Conservation (phyloP, 2,113 vertebrate species). For the Acinonyx jubatus region DNA sequence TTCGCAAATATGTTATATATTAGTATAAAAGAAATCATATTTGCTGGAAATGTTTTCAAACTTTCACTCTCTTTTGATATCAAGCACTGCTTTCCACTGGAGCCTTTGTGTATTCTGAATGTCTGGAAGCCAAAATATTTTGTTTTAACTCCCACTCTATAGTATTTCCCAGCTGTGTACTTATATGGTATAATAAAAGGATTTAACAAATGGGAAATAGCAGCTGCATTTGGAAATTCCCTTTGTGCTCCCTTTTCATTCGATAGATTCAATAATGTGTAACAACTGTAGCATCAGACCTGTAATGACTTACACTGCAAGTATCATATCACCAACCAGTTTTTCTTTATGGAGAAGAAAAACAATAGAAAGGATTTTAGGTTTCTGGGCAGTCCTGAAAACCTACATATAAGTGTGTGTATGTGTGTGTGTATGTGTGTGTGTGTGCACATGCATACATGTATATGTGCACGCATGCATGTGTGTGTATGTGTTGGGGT, state of each 20-base stretch:
- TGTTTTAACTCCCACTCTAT: constrained; percentile 87
- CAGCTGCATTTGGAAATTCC: constrained; percentile 88
- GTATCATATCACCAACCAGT: constrained; percentile 75
- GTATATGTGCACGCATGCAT: no score
- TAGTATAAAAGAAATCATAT: constrained; percentile 76
- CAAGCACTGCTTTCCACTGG: constrained; percentile 84
- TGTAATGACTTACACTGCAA: constrained; percentile 81
- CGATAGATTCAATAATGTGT: constrained; percentile 86
- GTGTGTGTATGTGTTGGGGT: background rate
- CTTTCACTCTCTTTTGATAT: constrained; percentile 86
- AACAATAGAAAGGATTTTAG: constrained; percentile 66
- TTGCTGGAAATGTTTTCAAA: constrained; percentile 87
- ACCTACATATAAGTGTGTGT: background rate
- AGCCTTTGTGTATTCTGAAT: constrained; percentile 86
- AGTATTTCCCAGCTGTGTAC: constrained; percentile 88
- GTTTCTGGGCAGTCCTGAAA: constrained; percentile 47
- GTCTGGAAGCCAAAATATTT: constrained; percentile 89
- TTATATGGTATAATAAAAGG: constrained; percentile 87
- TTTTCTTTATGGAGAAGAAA: constrained; percentile 73
- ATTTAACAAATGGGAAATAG: constrained; percentile 88
- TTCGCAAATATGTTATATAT: constrained; percentile 65
- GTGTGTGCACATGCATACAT: background rate
- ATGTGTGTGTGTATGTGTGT: background rate
- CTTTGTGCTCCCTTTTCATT: constrained; percentile 85
- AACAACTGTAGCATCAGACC: constrained; percentile 85